These are phyloP conservation scores for Coreoperca whiteheadi DNA, from an alignment of 2,113 vertebrate genomes.

Conservation along the genomic window DNA sequence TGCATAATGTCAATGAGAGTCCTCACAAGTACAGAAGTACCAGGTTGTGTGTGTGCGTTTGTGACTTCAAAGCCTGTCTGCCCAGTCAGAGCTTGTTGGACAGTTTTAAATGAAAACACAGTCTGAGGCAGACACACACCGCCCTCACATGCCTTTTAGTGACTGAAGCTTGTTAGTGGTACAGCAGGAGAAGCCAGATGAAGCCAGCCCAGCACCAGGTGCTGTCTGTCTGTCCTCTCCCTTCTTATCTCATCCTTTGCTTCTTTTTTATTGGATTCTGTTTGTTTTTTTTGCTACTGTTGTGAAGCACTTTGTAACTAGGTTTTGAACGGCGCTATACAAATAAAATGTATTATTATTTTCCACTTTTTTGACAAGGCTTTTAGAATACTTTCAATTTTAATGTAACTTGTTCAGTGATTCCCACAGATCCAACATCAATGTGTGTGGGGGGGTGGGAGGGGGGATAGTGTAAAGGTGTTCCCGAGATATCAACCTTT, in stretches of 20 bases:
- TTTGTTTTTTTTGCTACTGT: no score
- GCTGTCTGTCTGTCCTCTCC: slow-evolving; percentile 25
- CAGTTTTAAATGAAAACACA: slow-evolving; percentile 56
- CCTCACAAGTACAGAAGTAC: no score
- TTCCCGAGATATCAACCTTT: no score
- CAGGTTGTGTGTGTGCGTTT: slow-evolving; percentile 27
- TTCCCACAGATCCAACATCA: no score
- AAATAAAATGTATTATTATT: no score
- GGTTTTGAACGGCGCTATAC: no score
- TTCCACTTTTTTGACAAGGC: slow-evolving; percentile 4
- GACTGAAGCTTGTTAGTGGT: slow-evolving; percentile 66
- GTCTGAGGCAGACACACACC: slow-evolving; percentile 4
- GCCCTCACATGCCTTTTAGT: slow-evolving; percentile 41
- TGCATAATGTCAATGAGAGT: no score
- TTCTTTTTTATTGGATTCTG: no score
- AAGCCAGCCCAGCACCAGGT: slow-evolving; percentile 66
- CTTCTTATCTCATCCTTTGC: slow-evolving; percentile 21
- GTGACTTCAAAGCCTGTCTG: slow-evolving; percentile 63
- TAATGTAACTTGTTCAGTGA: slow-evolving; percentile 5
- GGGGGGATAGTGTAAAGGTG: no score
- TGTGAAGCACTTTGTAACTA: no score
- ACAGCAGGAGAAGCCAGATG: slow-evolving; percentile 58
- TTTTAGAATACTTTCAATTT: slow-evolving; percentile 14
- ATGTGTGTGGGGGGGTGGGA: no score
- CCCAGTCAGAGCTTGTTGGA: slow-evolving; percentile 49